A percentile compares a stretch with the other conserved stretches of the same genome.
Evolutionary conservation across 2,113 vertebrate species (phyloP).

Genomic region (Aix galericulata): DNA sequence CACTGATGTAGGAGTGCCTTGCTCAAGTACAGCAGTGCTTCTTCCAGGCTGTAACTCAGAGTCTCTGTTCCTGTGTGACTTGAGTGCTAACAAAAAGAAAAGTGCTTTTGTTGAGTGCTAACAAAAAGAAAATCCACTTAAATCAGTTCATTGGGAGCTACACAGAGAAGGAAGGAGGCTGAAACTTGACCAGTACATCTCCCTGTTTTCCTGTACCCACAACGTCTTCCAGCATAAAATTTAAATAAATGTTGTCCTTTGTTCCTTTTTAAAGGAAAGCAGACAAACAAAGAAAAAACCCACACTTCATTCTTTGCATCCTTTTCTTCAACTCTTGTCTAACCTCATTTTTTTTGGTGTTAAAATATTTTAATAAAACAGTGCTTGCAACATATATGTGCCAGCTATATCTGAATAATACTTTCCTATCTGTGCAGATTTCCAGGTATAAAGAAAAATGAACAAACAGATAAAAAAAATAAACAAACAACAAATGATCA

Average conservation of each 20-base stretch:
- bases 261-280: neutral
- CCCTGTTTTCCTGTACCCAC: neutral
- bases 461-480: neutral
- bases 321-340: neutral
- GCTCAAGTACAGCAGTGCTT: neutral
- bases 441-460: neutral
- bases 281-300: too few species aligned
- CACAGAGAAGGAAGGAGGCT: neutral
- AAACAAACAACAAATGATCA: too few species aligned
- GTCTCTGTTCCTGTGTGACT: neutral
- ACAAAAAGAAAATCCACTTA: neutral
- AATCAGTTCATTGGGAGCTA: neutral
- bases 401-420: neutral
- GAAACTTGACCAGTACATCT: neutral
- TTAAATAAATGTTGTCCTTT: neutral
- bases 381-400: neutral
- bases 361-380: neutral
- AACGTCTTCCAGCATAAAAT: neutral
- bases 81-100: neutral
- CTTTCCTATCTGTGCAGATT: neutral
- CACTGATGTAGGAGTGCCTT: neutral
- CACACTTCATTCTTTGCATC: neutral
- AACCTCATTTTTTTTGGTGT: too few species aligned
- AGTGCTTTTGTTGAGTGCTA: neutral
- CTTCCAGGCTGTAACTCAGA: neutral